Evolutionary conservation across 2,888 invertebrate genomes (phyloP), one percentile per base, ranked within the genome.

Genomic region (Caenorhabditis panamensis): DNA sequence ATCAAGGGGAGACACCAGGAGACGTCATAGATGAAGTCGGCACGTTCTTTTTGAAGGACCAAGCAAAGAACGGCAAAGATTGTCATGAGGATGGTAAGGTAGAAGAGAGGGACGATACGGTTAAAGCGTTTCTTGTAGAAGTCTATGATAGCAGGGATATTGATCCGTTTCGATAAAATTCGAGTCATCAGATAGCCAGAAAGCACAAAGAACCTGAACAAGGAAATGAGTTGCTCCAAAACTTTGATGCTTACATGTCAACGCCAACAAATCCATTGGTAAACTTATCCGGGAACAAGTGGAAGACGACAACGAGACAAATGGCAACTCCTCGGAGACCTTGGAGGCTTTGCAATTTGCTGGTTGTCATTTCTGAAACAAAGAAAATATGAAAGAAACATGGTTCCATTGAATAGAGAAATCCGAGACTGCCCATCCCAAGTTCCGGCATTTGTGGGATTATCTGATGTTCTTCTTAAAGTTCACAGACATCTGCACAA

Each of bases 181-280:
- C 58, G 41, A 1, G 76, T 71, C 63, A 82, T 82, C 8, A 79
- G 47, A 16, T 67, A 82, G n/a, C 82, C 82, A 22, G 79, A 82
- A 1, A 82, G 16, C 1, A 79, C 79, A 26, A 82, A 82, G 18
- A 82, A 82, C n/a, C n/a, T n/a, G n/a, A n/a, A n/a, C n/a, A n/a
- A n/a, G n/a, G n/a, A n/a, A n/a, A n/a, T n/a, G n/a, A n/a, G n/a
- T n/a, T n/a, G n/a, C n/a, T n/a, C n/a, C n/a, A n/a, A n/a, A n/a
- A n/a, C n/a, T n/a, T n/a, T n/a, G n/a, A n/a, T n/a, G n/a, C n/a
- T n/a, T n/a, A n/a, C 79, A 82, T 79, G 31, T 82, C 82, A 37
- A 82, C 79, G 18, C 82, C 82, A 8, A 82, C 72, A 44, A 79
- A 82, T 66, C 82, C 79, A 58, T 82, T 69, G 18, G 24, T 20